Conservation (phyloP, 2,888 invertebrate genomes). For the Netelia inedita region DNA sequence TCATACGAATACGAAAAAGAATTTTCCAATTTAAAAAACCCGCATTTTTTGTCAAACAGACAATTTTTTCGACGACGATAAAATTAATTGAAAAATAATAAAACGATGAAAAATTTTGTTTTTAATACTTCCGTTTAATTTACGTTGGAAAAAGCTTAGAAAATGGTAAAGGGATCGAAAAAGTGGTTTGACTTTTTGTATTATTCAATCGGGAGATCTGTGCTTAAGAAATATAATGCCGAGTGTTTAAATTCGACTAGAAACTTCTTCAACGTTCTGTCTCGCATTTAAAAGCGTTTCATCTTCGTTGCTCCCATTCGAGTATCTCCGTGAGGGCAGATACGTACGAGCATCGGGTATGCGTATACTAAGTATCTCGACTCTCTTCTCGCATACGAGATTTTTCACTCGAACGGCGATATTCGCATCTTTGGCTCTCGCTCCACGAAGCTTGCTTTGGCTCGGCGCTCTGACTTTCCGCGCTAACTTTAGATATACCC, state of each 20-base stretch:
- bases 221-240: background rate
- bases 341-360: slow-evolving; percentile 9
- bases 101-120: no score
- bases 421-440: slow-evolving; percentile 64
- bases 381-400: slow-evolving; percentile 37
- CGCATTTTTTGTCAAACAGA: no score
- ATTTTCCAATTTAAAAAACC: no score
- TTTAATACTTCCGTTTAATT: no score
- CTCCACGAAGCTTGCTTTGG: slow-evolving; percentile 69
- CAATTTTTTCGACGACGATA: no score
- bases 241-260: background rate
- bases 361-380: slow-evolving; percentile 13
- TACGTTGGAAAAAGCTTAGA: no score
- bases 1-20: no score
- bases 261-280: background rate
- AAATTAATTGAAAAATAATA: no score
- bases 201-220: background rate
- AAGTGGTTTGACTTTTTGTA: background rate
- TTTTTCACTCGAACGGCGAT: slow-evolving; percentile 62
- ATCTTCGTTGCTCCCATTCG: slow-evolving; percentile 8
- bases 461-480: slow-evolving; percentile 72
- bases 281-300: slow-evolving; percentile 5
- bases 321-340: background rate
- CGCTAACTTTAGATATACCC: slow-evolving; percentile 80
- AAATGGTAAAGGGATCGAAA: background rate